Evolutionary conservation across 2,113 vertebrate species (phyloP).

Genomic region (Bubo scandiacus): DNA sequence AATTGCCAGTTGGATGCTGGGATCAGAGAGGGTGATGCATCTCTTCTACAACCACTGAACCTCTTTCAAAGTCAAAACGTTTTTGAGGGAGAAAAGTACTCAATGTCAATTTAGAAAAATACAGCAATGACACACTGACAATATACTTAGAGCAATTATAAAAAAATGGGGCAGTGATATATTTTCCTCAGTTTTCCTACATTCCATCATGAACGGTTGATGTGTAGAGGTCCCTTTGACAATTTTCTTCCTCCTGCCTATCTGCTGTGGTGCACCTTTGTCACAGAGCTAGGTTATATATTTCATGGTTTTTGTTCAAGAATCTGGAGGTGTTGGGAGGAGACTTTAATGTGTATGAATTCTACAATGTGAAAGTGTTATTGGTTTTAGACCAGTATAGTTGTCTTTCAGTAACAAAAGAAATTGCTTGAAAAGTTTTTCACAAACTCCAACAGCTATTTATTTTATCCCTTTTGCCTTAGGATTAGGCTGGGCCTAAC

Average conservation of each 20-base stretch:
- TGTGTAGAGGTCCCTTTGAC: background rate
- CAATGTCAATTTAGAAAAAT: background rate
- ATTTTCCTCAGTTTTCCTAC: background rate
- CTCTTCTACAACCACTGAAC: background rate
- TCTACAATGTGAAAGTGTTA: background rate
- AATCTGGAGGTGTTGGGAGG: background rate
- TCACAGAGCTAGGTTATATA: background rate
- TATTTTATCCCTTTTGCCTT: background rate
- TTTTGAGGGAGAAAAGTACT: background rate
- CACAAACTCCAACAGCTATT: background rate
- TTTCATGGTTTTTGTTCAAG: background rate
- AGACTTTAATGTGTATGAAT: background rate
- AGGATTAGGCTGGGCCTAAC: background rate
- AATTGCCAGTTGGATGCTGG: background rate
- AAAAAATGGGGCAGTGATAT: background rate
- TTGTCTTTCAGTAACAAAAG: background rate
- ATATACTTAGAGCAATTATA: background rate
- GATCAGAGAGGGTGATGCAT: background rate
- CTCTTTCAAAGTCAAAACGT: background rate
- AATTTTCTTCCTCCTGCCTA: background rate
- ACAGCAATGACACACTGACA: background rate
- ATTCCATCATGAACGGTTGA: fast-evolving
- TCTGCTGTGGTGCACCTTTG: background rate
- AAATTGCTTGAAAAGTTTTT: background rate
- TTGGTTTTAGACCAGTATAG: background rate